These are phyloP conservation scores for Myotis daubentonii DNA, from an alignment of 2,797 vertebrate species.

Conservation along the genomic window DNA sequence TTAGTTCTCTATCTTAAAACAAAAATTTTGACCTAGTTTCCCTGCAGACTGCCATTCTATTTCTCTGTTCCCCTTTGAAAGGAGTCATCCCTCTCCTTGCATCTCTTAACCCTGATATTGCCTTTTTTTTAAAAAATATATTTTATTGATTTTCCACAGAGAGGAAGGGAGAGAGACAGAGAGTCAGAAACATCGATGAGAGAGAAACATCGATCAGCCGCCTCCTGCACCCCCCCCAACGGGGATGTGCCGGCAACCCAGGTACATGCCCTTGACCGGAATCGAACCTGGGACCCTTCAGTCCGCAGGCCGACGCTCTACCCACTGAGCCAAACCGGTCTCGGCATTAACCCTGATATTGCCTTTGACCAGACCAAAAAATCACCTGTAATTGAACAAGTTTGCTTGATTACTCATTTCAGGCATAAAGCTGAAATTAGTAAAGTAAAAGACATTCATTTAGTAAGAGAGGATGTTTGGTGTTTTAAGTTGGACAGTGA, in stretches of 20 bases:
- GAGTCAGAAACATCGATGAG: no score
- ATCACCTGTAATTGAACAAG: neutral
- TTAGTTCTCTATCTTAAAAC: constrained; percentile 3
- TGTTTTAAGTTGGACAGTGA: neutral
- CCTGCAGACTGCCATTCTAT: neutral
- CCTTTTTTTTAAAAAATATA: no score
- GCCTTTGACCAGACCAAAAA: neutral
- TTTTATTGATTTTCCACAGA: no score
- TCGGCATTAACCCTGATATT: neutral
- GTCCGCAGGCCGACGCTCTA: no score
- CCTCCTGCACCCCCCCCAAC: no score
- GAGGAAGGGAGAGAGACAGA: no score
- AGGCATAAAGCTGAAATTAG: neutral
- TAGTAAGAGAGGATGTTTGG: neutral
- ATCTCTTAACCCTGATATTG: neutral
- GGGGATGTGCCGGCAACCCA: no score
- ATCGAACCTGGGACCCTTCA: no score
- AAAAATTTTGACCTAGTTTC: neutral
- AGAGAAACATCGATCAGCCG: no score
- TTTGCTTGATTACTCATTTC: neutral
- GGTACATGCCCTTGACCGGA: no score
- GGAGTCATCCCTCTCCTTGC: neutral
- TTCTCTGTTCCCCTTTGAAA: neutral
- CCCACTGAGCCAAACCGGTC: no score
- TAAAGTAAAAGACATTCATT: neutral